These are phyloP conservation scores for Brevimyrus niger DNA, from an alignment of 2,113 vertebrate genomes.

Conservation along the genomic window DNA sequence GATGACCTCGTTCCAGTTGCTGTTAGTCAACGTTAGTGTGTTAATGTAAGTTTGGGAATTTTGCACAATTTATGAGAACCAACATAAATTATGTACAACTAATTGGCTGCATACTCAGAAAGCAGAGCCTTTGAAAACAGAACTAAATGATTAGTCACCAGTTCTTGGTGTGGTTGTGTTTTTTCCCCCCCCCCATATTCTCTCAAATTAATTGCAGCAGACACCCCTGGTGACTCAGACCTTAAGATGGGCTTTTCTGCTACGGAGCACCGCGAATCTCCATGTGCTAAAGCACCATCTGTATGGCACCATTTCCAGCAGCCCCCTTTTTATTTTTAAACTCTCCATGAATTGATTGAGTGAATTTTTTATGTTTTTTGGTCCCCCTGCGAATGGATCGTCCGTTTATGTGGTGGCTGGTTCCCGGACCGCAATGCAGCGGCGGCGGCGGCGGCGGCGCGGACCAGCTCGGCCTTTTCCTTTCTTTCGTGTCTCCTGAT, in stretches of 20 bases:
- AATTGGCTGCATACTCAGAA: constrained; percentile 23
- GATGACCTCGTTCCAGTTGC: constrained; percentile 32
- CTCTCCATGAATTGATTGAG: background rate
- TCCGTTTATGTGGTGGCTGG: background rate
- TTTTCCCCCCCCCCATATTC: background rate
- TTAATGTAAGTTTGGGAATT: constrained; percentile 17
- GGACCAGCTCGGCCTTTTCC: background rate
- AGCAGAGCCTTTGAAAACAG: constrained; percentile 28
- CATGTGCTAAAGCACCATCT: background rate
- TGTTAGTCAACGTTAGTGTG: constrained; percentile 3
- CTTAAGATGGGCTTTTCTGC: constrained; percentile 10
- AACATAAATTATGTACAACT: constrained; percentile 35
- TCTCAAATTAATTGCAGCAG: constrained; percentile 15
- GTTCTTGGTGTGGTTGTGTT: constrained; percentile 12
- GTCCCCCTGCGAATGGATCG: background rate
- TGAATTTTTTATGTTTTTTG: background rate
- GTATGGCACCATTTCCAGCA: background rate
- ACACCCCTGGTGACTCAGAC: background rate
- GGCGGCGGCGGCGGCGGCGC: too few relatives aligned
- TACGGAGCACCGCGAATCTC: background rate
- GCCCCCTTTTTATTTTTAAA: background rate
- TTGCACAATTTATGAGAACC: constrained; percentile 38
- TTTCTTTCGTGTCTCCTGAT: background rate
- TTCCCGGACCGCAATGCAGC: background rate
- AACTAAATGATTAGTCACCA: constrained; percentile 28